phyloP scores from a whole-genome alignment of 2,888 invertebrate species.

The Camponotus fellah region DNA sequence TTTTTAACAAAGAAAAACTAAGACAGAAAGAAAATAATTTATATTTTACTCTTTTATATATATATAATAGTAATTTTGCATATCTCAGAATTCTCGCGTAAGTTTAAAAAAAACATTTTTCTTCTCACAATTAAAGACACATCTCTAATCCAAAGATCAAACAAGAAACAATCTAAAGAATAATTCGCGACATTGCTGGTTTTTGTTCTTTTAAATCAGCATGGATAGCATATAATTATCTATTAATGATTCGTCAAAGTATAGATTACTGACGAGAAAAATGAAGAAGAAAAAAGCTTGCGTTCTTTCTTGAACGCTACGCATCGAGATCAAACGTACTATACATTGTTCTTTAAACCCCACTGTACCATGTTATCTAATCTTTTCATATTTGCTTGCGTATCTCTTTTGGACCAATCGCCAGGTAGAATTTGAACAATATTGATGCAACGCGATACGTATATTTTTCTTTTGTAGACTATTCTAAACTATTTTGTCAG shows the following conservation, averaged over 20 bases:
- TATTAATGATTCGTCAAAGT: not conserved
- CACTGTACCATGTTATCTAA: not conserved
- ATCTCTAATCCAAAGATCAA: no score
- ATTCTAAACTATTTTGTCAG: not conserved
- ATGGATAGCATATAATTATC: not conserved
- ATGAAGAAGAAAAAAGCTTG: not conserved
- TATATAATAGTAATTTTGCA: not conserved
- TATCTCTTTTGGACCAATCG: not conserved
- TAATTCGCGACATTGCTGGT: not conserved
- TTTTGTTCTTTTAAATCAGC: not conserved
- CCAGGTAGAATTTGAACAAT: not conserved
- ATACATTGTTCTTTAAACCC: not conserved
- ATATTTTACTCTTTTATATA: conserved; percentile 8
- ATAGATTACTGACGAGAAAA: not conserved
- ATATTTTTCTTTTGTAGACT: not conserved
- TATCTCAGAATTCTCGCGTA: not conserved
- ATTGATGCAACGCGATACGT: not conserved
- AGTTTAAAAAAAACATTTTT: no score
- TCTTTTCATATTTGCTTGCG: not conserved
- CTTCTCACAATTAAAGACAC: no score
- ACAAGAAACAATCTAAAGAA: not conserved
- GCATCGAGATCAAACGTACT: not conserved
- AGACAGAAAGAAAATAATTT: not conserved
- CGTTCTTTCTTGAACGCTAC: not conserved
- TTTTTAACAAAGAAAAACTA: not conserved